phyloP scores from a whole-genome alignment of 2,113 vertebrate species.

The Rhodinocichla rosea region DNA sequence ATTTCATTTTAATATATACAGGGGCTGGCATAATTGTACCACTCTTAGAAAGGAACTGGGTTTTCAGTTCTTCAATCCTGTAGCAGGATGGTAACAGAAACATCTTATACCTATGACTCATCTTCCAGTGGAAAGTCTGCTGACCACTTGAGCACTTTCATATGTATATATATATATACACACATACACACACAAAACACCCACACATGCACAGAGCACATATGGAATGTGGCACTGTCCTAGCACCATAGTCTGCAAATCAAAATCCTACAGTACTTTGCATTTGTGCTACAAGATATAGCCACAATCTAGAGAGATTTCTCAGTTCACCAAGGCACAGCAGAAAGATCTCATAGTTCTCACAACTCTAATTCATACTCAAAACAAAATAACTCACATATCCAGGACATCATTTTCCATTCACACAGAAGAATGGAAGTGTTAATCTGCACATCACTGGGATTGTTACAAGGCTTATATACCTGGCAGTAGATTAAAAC shows the following conservation, averaged over 20 bases:
- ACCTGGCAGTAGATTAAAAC: background rate
- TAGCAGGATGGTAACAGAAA: background rate
- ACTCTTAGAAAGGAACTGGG: background rate
- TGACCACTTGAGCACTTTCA: background rate
- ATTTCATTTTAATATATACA: background rate
- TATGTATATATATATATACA: background rate
- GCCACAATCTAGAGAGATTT: background rate
- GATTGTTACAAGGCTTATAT: background rate
- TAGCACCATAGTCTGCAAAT: background rate
- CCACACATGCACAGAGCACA: background rate
- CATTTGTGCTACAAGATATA: fast-evolving
- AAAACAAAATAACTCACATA: background rate
- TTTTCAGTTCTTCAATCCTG: background rate
- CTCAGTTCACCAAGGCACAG: background rate
- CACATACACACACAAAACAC: background rate
- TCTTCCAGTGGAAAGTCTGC: background rate
- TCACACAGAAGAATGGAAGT: background rate
- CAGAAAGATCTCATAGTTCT: background rate
- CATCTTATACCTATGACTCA: background rate
- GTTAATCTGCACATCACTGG: background rate
- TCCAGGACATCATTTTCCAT: background rate
- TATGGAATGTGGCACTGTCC: background rate
- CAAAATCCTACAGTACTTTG: background rate
- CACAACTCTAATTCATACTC: background rate
- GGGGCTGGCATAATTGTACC: background rate